Percentiles rank a stretch among this genome's conserved stretches.
phyloP scores from a whole-genome alignment of 2,888 invertebrate species.

The Scrobipalpa costella region DNA sequence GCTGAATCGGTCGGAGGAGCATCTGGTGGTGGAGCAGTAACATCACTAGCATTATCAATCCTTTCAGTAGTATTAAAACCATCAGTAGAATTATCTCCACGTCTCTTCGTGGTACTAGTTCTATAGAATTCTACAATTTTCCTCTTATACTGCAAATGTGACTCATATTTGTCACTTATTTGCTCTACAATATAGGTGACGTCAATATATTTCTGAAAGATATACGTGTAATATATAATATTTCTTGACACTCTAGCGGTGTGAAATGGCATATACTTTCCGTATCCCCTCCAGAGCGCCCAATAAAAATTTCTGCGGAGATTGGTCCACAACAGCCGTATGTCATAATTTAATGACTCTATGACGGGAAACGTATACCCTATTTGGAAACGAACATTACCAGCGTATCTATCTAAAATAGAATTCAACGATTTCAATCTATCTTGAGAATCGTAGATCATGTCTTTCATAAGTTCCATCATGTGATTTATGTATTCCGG shows the following conservation, averaged over 20 bases:
- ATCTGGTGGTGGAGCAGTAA: no score
- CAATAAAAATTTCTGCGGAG: constrained; percentile 3
- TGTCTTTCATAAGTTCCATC: background rate
- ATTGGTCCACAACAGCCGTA: background rate
- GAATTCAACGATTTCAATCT: background rate
- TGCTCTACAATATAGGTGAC: constrained; percentile 8
- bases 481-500: background rate
- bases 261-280: background rate
- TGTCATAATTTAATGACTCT: background rate
- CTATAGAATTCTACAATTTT: background rate
- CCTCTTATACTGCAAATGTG: background rate
- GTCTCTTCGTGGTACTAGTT: background rate
- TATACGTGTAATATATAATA: constrained; percentile 8
- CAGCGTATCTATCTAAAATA: background rate
- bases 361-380: background rate
- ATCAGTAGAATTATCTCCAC: background rate
- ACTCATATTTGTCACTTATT: constrained; percentile 1
- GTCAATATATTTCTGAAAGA: constrained; percentile 4
- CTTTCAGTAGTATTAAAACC: background rate
- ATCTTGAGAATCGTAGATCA: background rate
- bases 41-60: no score
- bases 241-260: background rate
- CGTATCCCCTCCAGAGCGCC: background rate
- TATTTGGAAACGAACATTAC: constrained; percentile 3
- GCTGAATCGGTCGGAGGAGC: no score